Base-by-base conservation (phyloP, 2,797 vertebrate genomes). In the Sebastes diploproa region DNA sequence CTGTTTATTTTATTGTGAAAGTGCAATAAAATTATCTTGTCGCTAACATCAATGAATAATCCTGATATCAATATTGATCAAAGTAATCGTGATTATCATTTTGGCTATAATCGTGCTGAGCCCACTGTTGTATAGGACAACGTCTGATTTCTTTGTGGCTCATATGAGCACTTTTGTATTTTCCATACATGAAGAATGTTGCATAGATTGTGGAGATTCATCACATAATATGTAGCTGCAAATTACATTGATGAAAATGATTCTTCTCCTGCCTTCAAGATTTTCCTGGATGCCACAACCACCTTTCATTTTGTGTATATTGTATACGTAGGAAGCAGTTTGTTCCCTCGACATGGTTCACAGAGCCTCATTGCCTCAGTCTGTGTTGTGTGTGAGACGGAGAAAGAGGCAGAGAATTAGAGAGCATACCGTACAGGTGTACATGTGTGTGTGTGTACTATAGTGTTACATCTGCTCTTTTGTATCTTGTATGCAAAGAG, bases 381-480 rank as follows among this genome's bases (percentile, higher is more conserved):
- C 36, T 55, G 62, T 79, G 76, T 77, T 62, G 62, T 63, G 61
- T 82, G 77, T 83, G 76, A 85, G 42, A 46, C 6, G 42, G 25
- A 68, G 78, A 86, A 65, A 80, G 77, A 78, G 73, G 16, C 38
- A 76, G 61, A 87, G 80, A 92, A 91, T 82, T 75, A 72, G 67
- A 10, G 79, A 76, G 65, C 83, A 80, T 60, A 84, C 23, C 56
- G 67, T 89, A 87, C 88, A 91, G 77, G 89, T 89, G 91, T 91
- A 81, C 61, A 23, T 23, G 84, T 25, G 25, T 83, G 87, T 87
- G 86, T 87, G 86, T 69, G 67, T 34, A 38, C 65, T 84, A 85
- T 90, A 82, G 74, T 82, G 86, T 92, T 92, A 89, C 89, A 88
- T 82, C 54, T 85, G 78, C 66, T 85, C 83, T 72, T 86, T 91